phyloP scores from a whole-genome alignment of 2,888 invertebrate genomes.

The Elmis aenea region DNA sequence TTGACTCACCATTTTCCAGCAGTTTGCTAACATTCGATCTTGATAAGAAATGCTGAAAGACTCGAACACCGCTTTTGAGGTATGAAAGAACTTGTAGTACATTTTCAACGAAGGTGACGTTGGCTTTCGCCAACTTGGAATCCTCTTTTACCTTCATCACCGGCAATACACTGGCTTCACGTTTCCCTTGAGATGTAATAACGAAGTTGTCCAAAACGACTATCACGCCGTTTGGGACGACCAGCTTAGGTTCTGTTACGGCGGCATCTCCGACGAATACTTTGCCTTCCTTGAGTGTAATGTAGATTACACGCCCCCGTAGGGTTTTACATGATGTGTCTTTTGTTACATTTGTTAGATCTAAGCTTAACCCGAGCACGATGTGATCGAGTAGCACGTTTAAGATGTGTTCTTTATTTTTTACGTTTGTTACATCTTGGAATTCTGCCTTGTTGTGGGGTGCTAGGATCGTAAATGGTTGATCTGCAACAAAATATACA shows the following conservation, averaged over 20 bases:
- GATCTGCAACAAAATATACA: slow-evolving; percentile 46
- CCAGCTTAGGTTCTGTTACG: slow-evolving; percentile 41
- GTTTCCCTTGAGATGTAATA: slow-evolving; percentile 34
- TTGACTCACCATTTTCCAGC: slow-evolving; percentile 49
- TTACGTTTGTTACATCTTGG: slow-evolving; percentile 43
- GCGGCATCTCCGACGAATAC: slow-evolving; percentile 46
- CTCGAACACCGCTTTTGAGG: slow-evolving; percentile 59
- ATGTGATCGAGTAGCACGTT: slow-evolving; percentile 57
- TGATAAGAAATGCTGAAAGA: slow-evolving; percentile 59
- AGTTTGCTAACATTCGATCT: slow-evolving; percentile 56
- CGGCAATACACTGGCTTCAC: slow-evolving; percentile 25
- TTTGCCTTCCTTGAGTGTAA: slow-evolving; percentile 36
- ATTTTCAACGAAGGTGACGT: slow-evolving; percentile 47
- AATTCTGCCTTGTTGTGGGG: slow-evolving; percentile 51
- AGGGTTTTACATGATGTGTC: slow-evolving; percentile 49
- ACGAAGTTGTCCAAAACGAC: slow-evolving; percentile 47
- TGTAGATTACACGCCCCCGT: slow-evolving; percentile 45
- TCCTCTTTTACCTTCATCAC: slow-evolving; percentile 33
- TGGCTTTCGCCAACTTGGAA: slow-evolving; percentile 18
- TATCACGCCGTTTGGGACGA: slow-evolving; percentile 46
- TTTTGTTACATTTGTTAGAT: slow-evolving; percentile 48
- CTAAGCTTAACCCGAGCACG: slow-evolving; percentile 53
- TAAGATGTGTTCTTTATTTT: slow-evolving; percentile 51
- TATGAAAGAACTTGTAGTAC: slow-evolving; percentile 53
- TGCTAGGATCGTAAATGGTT: slow-evolving; percentile 57